Base-by-base conservation (phyloP, 2,797 vertebrate genomes). In the Aselliscus stoliczkanus region DNA sequence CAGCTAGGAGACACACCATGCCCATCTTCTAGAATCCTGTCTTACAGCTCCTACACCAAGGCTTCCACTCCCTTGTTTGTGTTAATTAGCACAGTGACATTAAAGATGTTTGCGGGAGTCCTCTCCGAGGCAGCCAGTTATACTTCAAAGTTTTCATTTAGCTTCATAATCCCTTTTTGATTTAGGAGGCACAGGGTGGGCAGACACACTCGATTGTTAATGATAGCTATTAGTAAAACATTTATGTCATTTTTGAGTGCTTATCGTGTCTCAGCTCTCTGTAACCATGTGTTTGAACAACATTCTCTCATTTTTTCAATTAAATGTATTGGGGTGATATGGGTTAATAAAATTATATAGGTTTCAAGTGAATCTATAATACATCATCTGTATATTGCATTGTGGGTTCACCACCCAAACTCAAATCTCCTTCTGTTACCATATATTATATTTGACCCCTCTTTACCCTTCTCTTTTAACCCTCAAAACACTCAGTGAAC, bases 171-270 rank as follows among this genome's bases (percentile, higher is more conserved):
- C 47, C 20, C 4, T 21, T 20, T n/a, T 12, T 39, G 6, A 56
- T 21, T 37, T 13, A 17, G 20, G 25, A 37, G 56, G 20, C 42
- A 21, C 31, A 27, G 34, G 27, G 31, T 0, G 0, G 47, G 34
- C 25, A 76, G 31, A 4, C 14, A 14, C 11, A 2, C 47, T 27
- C 13, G 50, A 47, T 54, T 12, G 34, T 69, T 23, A 75, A 64
- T 64, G 29, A 44, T 76, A 54, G 47, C 47, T 70, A 31, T 50
- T 52, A 39, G n/a, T 69, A 39, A 37, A 17, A 39, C 52, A n/a
- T 29, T 37, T 47, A 44, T 7, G 14, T 12, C 5, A 1, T 34
- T 81, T 81, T 27, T 44, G 7, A 72, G 37, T 44, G 34, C 7
- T 85, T 69, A 54, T 64, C 6, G 1, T 54, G 0, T 29, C 18